Base-by-base conservation (phyloP, 1,140 invertebrate genomes). In the Armadillidium nasatum region DNA sequence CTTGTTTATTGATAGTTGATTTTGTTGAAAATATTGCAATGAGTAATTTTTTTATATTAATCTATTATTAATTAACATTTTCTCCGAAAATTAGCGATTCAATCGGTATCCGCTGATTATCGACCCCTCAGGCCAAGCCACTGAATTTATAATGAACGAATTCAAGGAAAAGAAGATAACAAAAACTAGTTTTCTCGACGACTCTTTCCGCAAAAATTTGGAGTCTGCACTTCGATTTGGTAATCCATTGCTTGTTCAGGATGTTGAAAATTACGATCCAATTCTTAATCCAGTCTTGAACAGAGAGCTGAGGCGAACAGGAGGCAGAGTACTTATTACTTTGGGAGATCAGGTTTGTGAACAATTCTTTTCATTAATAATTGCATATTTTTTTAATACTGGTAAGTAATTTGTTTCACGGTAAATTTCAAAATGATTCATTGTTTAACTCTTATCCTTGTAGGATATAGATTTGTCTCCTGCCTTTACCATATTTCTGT, bases 241-340 rank as follows among this genome's bases (percentile, higher is more conserved):
- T 82, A 99, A 99, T 86, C 97, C 97, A 3, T 86, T 99, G 10
- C 87, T 99, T 13, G 97, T 99, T 0, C 93, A 94, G 88, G 98
- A 99, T 85, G 98, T 99, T 15, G 98, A 99, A 86, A 98, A 95
- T 85, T 99, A 99, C 85, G 98, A 99, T 87, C 97, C 98, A 0
- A 98, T 99, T 83, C 88, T 98, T 78, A 99, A 99, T 86, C 97
- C 98, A 0, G 97, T 99, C 1, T 85, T 99, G 73, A 99, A 99
- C 84, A 88, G 96, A 76, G 98, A 99, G 87, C 86, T 99, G 44
- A 89, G 97, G 68, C 89, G 96, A 82, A 99, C 97, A 9, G 97
- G 97, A 70, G 98, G 98, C 2, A 90, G 98, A 81, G 96, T 99
- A 10, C 87, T 98, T 22, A 98, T 99, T 73, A 98, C 97, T 0